Evolutionary conservation across 2,113 vertebrate genomes (phyloP).

Genomic region (Bubo blakistoni): DNA sequence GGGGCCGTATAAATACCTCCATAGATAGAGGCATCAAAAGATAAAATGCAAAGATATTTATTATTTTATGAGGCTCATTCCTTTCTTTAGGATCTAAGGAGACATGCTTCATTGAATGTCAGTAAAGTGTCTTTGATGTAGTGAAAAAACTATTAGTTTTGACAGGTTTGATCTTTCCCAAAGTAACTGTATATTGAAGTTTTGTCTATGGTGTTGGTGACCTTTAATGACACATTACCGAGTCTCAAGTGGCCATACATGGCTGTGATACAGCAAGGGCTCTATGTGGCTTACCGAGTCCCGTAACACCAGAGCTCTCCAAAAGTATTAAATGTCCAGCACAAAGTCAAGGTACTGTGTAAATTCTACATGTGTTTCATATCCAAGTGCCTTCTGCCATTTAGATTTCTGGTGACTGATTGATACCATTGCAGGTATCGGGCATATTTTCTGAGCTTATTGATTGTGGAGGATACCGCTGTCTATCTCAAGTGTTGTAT

Average conservation of each 20-base stretch:
- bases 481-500: not conserved
- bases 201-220: not conserved
- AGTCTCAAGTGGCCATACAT: not conserved
- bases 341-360: not conserved
- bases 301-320: not conserved
- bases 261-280: not conserved
- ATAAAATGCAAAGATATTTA: constrained; percentile 38
- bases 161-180: not conserved
- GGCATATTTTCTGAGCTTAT: not conserved
- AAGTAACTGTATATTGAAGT: not conserved
- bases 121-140: not conserved
- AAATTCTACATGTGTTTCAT: not conserved
- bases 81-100: not conserved
- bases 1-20: constrained; percentile 35
- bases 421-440: not conserved
- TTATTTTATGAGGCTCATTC: constrained; percentile 42
- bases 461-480: not conserved
- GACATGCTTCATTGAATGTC: not conserved
- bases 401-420: not conserved
- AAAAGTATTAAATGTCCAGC: constrained; percentile 2
- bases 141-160: not conserved
- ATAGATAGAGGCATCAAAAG: constrained; percentile 23
- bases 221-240: not conserved
- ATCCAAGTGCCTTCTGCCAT: not conserved
- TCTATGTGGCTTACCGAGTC: not conserved